These are phyloP conservation scores for Scaptomyza polygonia DNA, from an alignment of 2,888 invertebrate genomes.

Conservation along the genomic window DNA sequence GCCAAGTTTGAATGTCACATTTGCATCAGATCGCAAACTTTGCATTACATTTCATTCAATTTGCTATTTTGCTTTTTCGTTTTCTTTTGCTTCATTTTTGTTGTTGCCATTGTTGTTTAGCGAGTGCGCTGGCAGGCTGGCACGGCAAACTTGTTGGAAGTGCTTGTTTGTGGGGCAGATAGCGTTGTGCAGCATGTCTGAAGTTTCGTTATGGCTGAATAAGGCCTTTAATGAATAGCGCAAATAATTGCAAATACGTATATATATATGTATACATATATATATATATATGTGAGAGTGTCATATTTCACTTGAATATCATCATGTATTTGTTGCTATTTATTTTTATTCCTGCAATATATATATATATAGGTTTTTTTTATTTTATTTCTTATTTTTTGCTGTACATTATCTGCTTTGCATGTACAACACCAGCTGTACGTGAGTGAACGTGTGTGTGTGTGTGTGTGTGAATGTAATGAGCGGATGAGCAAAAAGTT, in stretches of 20 bases:
- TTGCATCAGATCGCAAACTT: slow-evolving; percentile 30
- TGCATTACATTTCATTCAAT: slow-evolving; percentile 42
- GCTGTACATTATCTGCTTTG: slow-evolving; percentile 62
- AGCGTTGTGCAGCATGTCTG: slow-evolving; percentile 19
- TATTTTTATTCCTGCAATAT: slow-evolving; percentile 23
- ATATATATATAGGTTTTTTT: slow-evolving; percentile 21
- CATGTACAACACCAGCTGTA: slow-evolving; percentile 50
- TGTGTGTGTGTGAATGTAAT: slow-evolving; percentile 47
- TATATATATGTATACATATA: no score
- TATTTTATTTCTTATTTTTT: slow-evolving; percentile 9
- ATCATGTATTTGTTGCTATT: slow-evolving; percentile 36
- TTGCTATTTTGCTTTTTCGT: slow-evolving; percentile 22
- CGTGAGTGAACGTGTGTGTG: slow-evolving; percentile 16
- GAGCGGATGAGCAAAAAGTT: slow-evolving; percentile 69
- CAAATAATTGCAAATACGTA: slow-evolving; percentile 77
- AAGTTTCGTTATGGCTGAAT: slow-evolving; percentile 45
- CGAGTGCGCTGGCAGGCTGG: neutral
- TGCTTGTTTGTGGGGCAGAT: neutral
- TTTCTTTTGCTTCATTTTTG: slow-evolving; percentile 7
- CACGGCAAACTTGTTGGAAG: slow-evolving; percentile 8
- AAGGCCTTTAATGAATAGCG: slow-evolving; percentile 62
- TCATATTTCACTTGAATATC: slow-evolving; percentile 72
- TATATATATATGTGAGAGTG: slow-evolving; percentile 72
- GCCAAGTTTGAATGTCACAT: slow-evolving; percentile 32
- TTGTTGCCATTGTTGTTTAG: neutral